Evolutionary conservation across 2,113 vertebrate species (phyloP), one percentile per base, ranked within the genome.

Genomic region (Chiloscyllium plagiosum): DNA sequence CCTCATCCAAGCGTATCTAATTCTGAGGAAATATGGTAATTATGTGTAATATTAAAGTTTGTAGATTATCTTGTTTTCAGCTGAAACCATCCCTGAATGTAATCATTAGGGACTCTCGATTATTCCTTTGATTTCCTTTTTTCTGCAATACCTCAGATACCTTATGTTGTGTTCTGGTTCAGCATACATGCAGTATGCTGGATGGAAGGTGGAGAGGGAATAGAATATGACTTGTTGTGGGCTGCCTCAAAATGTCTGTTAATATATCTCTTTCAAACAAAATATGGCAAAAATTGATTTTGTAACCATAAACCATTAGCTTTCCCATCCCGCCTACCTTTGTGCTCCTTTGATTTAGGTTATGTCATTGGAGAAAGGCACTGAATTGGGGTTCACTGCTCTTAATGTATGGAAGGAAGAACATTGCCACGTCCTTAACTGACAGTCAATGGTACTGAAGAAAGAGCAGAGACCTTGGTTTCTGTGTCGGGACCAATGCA

Each of bases 1-100:
- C 85, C 26, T 56, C 47, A 61, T 61, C 42, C 50, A 89, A 89
- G 26, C 50, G 29, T 24, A 13, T 90, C 29, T 52, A 61, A 61
- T n/a, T 90, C 17, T 90, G 87, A 61, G 56, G 52, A 52, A 89
- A 26, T 89, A 50, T 24, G 24, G 26, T 56, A 61, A 90, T 90
- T 90, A 52, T 90, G 87, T 90, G 50, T 33, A 90, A 90, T 90
- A 52, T 61, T 56, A 83, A 83, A 42, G 37, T 83, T 83, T 83
- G 37, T 47, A 83, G 80, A 83, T 83, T 83, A 47, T 22, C 80
- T 83, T 17, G 37, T 83, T 83, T 83, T 83, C 37, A 83, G 37
- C 42, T 42, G n/a, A 5, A 83, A 83, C 19, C 17, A 83, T 6
- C 33, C 42, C 37, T 19, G 42, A 42, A 42, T 42, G 37, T 83